Percentiles rank a stretch among this genome's conserved stretches.
phyloP scores from a whole-genome alignment of 2,888 invertebrate genomes.

The Drosophila vallismaia region DNA sequence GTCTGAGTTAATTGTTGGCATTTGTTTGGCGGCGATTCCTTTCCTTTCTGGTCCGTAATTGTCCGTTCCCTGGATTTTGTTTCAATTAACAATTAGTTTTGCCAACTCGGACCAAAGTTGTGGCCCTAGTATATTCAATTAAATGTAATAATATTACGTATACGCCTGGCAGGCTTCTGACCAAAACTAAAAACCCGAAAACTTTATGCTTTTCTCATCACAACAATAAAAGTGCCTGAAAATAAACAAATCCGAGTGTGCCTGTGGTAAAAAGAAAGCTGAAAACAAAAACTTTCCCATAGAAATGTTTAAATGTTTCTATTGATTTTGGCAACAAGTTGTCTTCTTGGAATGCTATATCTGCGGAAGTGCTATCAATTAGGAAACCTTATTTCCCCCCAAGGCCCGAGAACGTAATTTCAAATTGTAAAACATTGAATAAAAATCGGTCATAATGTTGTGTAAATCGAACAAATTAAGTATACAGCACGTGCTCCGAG shows the following conservation, averaged over 20 bases:
- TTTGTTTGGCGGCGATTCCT: conserved; percentile 65
- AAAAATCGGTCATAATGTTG: neutral
- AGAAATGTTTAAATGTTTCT: neutral
- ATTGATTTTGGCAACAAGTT: neutral
- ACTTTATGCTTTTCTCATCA: conserved; percentile 18
- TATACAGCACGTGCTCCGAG: conserved; percentile 47
- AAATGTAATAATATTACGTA: conserved; percentile 58
- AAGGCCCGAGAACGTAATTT: neutral
- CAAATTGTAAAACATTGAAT: conserved; percentile 24
- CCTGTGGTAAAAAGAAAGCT: conserved; percentile 23
- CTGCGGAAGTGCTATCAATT: neutral
- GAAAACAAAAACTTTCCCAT: neutral
- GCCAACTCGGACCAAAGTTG: conserved; percentile 48
- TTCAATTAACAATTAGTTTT: conserved; percentile 76
- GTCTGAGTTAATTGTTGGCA: conserved; percentile 73
- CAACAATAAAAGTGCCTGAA: neutral
- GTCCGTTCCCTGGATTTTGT: conserved; percentile 50
- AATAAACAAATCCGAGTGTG: conserved; percentile 27
- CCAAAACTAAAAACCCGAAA: conserved; percentile 20
- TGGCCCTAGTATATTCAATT: conserved; percentile 51
- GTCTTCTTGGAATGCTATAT: neutral
- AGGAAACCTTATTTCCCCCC: neutral
- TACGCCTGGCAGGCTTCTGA: conserved; percentile 28
- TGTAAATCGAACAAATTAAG: conserved; percentile 43
- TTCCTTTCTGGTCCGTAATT: conserved; percentile 34